Evolutionary conservation across 2,888 invertebrate genomes (phyloP), one percentile per base, ranked within the genome.

Genomic region (Mechanitis messenoides): DNA sequence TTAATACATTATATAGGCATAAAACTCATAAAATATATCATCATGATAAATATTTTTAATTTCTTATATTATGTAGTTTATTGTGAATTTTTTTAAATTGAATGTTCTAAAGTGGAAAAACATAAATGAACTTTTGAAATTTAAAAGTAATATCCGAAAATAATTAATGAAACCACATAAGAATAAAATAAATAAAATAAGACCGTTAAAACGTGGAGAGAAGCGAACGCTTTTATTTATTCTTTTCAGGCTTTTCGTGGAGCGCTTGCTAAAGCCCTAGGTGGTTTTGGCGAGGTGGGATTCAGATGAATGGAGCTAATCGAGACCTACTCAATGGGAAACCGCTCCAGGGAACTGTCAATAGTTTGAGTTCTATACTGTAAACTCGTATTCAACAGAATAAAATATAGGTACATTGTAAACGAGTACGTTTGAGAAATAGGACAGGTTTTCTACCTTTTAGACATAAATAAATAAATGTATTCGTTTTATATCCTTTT

Each of bases 251-350:
- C 57, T 57, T 57, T 61, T 59, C 45, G 61, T 57, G 55, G 57
- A 45, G 57, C 60, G 20, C 61, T 45, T 63, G 60, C 59, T 60
- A 56, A 63, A 65, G 63, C 58, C 63, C 58, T 61, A 56, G 64
- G 62, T 64, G 62, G 62, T 68, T 64, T 64, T 67, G 68, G 69
- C 59, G 65, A 59, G 69, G 70, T 75, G 70, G 72, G 71, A 72
- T 55, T 62, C 60, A 68, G 62, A 56, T 68, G 69, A 71, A 68
- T 67, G 58, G 67, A 70, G 66, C 66, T 68, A 73, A 70, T 69
- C 68, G 71, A 66, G 70, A 68, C 54, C 63, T 68, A 69, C 65
- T 68, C 68, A 69, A 68, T 69, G 64, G 71, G 66, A 70, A 67
- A 68, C 61, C 64, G 61, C 59, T 63, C 53, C 28, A 38, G 63